A percentile compares a stretch with the other conserved stretches of the same genome.
phyloP scores from a whole-genome alignment of 2,113 vertebrate species.

The Solenodon paradoxus region DNA sequence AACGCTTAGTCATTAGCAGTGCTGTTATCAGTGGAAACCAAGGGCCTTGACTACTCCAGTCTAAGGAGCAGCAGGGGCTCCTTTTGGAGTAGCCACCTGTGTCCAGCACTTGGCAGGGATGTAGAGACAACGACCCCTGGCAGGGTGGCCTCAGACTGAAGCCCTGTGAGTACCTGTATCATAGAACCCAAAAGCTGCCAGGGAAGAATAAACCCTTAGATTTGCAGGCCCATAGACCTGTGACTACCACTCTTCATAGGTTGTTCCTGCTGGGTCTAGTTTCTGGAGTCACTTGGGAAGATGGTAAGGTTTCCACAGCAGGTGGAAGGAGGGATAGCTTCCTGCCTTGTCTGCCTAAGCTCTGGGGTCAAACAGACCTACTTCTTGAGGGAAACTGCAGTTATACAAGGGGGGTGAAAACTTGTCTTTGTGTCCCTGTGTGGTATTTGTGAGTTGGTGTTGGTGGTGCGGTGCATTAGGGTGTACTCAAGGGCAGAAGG shows the following conservation, averaged over 20 bases:
- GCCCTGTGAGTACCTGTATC: conserved; percentile 48
- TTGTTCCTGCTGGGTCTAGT: not conserved
- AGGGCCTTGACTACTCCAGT: not conserved
- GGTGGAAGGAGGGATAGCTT: not conserved
- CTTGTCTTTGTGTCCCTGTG: not conserved
- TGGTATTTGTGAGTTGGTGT: not conserved
- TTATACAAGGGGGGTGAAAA: not conserved
- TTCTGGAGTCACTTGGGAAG: not conserved
- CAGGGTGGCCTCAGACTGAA: not conserved
- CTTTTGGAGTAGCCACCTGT: not conserved
- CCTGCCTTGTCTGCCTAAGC: not conserved
- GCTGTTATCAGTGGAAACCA: conserved; percentile 28
- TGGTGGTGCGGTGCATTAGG: not conserved
- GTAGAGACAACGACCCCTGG: not conserved
- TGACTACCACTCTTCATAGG: not conserved
- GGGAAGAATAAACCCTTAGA: not conserved
- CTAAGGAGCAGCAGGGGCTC: not conserved
- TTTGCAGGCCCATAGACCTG: not conserved
- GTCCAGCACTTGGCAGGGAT: not conserved
- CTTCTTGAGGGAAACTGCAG: not conserved
- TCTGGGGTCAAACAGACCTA: not conserved
- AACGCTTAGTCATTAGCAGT: not conserved
- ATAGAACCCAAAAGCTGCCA: not conserved
- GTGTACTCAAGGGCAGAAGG: not conserved
- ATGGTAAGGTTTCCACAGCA: not conserved